phyloP scores from a whole-genome alignment of 2,888 invertebrate species.

The Amiota mariae region DNA sequence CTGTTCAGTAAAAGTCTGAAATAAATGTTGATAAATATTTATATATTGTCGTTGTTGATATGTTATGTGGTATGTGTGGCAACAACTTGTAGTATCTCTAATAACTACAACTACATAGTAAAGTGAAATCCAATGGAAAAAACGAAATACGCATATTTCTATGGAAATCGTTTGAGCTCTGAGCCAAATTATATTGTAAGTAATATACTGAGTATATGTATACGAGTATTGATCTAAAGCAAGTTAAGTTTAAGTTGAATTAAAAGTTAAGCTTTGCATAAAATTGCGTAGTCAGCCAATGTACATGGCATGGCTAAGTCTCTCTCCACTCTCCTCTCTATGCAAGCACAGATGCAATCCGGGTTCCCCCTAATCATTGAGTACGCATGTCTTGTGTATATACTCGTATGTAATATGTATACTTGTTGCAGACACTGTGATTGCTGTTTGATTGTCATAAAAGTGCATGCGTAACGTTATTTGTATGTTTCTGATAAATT shows the following conservation, averaged over 20 bases:
- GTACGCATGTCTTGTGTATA: background rate
- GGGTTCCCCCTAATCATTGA: background rate
- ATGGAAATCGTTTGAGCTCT: background rate
- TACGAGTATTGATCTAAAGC: no score
- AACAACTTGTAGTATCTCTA: background rate
- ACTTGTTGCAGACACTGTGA: background rate
- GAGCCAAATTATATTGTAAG: background rate
- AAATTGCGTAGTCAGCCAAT: background rate
- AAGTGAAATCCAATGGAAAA: background rate
- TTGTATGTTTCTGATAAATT: conserved; percentile 5
- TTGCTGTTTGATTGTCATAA: conserved; percentile 12
- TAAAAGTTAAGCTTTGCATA: conserved; percentile 13
- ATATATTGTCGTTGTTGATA: no score
- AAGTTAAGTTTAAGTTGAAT: no score
- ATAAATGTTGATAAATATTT: no score
- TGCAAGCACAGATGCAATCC: background rate
- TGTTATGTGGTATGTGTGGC: background rate
- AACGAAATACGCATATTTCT: background rate
- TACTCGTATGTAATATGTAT: no score
- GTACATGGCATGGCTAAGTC: background rate
- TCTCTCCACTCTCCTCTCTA: no score
- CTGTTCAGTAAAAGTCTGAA: no score
- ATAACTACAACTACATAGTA: background rate
- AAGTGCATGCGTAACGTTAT: conserved; percentile 13
- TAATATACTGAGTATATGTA: no score